phyloP scores from a whole-genome alignment of 2,797 vertebrate species.

The Liasis olivaceus region DNA sequence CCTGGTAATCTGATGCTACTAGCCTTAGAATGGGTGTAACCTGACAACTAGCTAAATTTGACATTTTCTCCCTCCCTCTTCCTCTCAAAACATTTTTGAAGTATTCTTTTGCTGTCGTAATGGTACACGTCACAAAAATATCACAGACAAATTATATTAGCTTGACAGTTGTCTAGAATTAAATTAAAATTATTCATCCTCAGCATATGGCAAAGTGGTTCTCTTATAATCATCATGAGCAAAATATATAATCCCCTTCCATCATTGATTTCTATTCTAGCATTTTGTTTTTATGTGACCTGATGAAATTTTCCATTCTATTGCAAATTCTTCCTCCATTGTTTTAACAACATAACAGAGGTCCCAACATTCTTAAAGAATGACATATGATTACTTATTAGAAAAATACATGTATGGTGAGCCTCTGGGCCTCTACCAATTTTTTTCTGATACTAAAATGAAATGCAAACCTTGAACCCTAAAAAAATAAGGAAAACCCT shows the following conservation, averaged over 20 bases:
- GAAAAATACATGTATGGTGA: neutral
- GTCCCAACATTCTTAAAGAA: neutral
- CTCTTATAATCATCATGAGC: neutral
- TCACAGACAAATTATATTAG: neutral
- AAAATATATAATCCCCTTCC: neutral
- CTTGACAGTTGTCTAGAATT: neutral
- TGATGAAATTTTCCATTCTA: neutral
- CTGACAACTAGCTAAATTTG: neutral
- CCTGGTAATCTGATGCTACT: neutral
- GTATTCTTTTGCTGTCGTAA: neutral
- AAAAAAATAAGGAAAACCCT: neutral
- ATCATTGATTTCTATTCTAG: neutral
- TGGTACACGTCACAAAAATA: neutral
- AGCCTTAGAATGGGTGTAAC: neutral
- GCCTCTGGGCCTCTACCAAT: too few species aligned
- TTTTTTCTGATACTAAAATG: neutral
- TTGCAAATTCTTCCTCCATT: neutral
- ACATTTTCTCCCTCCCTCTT: neutral
- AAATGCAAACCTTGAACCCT: neutral
- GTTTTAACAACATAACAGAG: neutral
- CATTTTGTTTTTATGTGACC: neutral
- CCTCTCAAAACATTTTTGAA: neutral
- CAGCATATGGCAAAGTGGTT: neutral
- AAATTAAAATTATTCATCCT: neutral
- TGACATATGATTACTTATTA: neutral